Base-by-base conservation (phyloP, 1,140 invertebrate species). In the Cataglyphis hispanica region DNA sequence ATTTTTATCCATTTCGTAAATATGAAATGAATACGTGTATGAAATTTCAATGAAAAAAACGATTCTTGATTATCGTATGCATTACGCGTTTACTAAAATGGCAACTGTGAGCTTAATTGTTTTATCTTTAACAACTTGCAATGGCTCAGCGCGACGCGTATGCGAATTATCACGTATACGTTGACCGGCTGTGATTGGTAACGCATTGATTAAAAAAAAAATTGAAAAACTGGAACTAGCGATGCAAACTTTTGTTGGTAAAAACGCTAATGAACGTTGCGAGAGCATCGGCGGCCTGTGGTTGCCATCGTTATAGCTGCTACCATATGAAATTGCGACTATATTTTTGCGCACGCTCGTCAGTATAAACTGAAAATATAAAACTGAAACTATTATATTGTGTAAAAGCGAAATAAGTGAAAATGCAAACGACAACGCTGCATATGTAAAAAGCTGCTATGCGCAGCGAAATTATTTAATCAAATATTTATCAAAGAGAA, bases 251-350 rank as follows among this genome's bases (percentile, higher is more conserved):
- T 25, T 83, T 25, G 78, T 34, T 83, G 67, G 19, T 74, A 60
- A 83, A 83, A 83, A 83, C 67, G 53, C 34, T 83, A 83, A 83
- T 83, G 67, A 83, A 83, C 37, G 67, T 72, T 60, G 67, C 56
- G 25, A 83, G 67, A 72, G 27, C 56, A 74, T 74, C 53, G 67
- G 46, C 67, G 53, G 25, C 34, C 46, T 72, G 78, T 43, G 53
- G 40, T 83, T 46, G 67, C 67, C 60, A 83, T 74, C 56, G 46
- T 37, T 37, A 56, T 58, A 56, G 22, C 46, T 67, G 11, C 22
- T 2, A 83, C 53, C 25, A 74, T 61, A 46, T 72, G 27, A 83
- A 74, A 83, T 83, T 83, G 78, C 78, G 69, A 40, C 58, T 53
- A 74, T 72, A 74, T 72, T 83, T 72, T 72, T 83, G 25, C n/a